A percentile compares a stretch with the other conserved stretches of the same genome.
Conservation (phyloP, 1,140 invertebrate genomes). For the Drosophila novamexicana region DNA sequence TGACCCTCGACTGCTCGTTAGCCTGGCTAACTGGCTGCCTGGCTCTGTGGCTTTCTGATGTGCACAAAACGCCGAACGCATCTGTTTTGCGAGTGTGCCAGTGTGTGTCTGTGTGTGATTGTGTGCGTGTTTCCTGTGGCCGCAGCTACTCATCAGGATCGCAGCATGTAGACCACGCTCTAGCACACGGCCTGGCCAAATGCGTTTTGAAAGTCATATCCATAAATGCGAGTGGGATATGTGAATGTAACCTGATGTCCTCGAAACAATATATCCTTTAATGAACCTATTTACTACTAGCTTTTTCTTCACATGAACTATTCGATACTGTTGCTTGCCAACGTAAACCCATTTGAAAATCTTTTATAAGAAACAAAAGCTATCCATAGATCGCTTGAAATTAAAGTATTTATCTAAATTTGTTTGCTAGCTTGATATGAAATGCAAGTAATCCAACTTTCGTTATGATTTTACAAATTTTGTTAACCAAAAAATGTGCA, state of each 20-base stretch:
- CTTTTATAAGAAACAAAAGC: too few species aligned
- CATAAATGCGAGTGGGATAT: neutral
- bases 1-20: conserved; percentile 78
- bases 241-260: neutral
- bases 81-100: neutral
- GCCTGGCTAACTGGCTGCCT: conserved; percentile 30
- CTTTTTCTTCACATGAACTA: too few species aligned
- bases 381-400: too few species aligned
- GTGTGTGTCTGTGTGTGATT: conserved; percentile 6
- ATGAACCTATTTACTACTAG: too few species aligned
- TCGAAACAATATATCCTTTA: too few species aligned
- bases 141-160: conserved; percentile 38
- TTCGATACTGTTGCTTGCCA: too few species aligned
- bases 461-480: too few species aligned
- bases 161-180: conserved; percentile 10
- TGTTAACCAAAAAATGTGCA: too few species aligned
- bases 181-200: neutral
- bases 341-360: too few species aligned
- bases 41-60: conserved; percentile 17
- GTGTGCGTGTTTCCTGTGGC: conserved; percentile 2
- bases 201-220: neutral
- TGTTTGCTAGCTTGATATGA: too few species aligned
- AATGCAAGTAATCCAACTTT: too few species aligned
- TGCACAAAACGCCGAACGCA: conserved; percentile 18
- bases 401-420: too few species aligned